These are phyloP conservation scores for Nomada flava DNA, from an alignment of 2,888 invertebrate genomes.

Conservation along the genomic window DNA sequence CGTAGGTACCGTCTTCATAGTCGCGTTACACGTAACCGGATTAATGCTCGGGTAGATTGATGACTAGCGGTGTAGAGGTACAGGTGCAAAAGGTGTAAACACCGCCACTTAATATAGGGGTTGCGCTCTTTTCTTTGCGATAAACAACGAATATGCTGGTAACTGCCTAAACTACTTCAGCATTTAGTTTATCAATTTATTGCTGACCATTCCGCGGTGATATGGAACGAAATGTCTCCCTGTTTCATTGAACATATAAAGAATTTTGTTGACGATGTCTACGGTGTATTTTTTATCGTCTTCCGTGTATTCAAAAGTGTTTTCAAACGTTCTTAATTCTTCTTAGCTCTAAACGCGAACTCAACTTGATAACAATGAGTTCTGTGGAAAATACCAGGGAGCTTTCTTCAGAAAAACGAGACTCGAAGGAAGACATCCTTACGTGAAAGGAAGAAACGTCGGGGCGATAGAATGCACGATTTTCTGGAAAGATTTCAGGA, in stretches of 20 bases:
- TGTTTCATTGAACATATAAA: not conserved
- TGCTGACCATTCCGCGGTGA: not conserved
- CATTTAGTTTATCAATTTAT: slow-evolving; percentile 5
- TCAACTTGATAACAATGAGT: slow-evolving; percentile 41
- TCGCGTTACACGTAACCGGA: too few relatives aligned
- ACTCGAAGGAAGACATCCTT: slow-evolving; percentile 51
- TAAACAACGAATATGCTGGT: slow-evolving; percentile 1
- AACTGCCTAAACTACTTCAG: slow-evolving; percentile 3
- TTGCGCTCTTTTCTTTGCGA: slow-evolving; percentile 26
- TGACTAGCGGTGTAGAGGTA: too few relatives aligned
- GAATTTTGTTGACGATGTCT: not conserved
- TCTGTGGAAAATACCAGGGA: not conserved
- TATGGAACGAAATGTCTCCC: too few relatives aligned
- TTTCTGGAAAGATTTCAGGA: slow-evolving; percentile 47
- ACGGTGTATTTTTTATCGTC: not conserved
- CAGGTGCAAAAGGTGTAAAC: too few relatives aligned
- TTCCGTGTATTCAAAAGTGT: not conserved
- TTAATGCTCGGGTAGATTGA: too few relatives aligned
- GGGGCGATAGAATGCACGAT: slow-evolving; percentile 38
- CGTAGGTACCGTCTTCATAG: too few relatives aligned
- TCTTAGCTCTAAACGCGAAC: slow-evolving; percentile 6
- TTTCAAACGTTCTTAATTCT: slow-evolving; percentile 23
- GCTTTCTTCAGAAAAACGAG: slow-evolving; percentile 17
- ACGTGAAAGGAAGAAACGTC: slow-evolving; percentile 26
- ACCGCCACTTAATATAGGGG: not conserved